phyloP scores from a whole-genome alignment of 2,797 vertebrate species.

The Somateria mollissima region DNA sequence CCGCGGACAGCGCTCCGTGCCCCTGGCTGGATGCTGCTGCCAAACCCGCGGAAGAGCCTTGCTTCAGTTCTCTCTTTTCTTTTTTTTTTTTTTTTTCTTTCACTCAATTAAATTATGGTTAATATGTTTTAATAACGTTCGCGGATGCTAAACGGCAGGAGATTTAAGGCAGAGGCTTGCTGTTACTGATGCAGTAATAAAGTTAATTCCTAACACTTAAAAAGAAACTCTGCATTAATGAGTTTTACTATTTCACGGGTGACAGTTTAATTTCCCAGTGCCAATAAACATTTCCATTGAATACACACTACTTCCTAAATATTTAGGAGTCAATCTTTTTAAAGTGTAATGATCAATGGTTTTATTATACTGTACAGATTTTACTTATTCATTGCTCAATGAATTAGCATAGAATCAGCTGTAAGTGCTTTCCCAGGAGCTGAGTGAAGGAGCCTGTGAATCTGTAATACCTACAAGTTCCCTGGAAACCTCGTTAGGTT shows the following conservation, averaged over 20 bases:
- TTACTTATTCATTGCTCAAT: constrained; percentile 65
- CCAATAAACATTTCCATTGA: constrained; percentile 68
- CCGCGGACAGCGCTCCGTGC: too few species aligned
- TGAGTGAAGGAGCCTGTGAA: constrained; percentile 26
- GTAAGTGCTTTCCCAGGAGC: constrained; percentile 41
- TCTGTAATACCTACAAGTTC: constrained; percentile 29
- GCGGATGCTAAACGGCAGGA: constrained; percentile 37
- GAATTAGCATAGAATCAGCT: constrained; percentile 54
- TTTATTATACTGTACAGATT: constrained; percentile 66
- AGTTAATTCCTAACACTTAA: constrained; percentile 72
- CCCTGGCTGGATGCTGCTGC: too few species aligned
- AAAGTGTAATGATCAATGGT: constrained; percentile 57
- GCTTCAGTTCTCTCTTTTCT: too few species aligned
- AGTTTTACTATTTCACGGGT: constrained; percentile 74
- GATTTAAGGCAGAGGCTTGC: constrained; percentile 59
- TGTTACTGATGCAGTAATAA: constrained; percentile 51
- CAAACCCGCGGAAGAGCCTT: too few species aligned
- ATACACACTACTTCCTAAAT: constrained; percentile 66
- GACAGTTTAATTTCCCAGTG: constrained; percentile 72
- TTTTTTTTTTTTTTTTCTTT: background rate
- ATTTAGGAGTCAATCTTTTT: constrained; percentile 65
- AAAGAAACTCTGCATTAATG: constrained; percentile 72
- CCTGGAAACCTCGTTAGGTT: constrained; percentile 3
- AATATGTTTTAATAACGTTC: constrained; percentile 66
- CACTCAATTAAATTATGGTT: constrained; percentile 56